These are phyloP conservation scores for Subanguina moxae DNA, from an alignment of 1,140 invertebrate species.

Conservation along the genomic window DNA sequence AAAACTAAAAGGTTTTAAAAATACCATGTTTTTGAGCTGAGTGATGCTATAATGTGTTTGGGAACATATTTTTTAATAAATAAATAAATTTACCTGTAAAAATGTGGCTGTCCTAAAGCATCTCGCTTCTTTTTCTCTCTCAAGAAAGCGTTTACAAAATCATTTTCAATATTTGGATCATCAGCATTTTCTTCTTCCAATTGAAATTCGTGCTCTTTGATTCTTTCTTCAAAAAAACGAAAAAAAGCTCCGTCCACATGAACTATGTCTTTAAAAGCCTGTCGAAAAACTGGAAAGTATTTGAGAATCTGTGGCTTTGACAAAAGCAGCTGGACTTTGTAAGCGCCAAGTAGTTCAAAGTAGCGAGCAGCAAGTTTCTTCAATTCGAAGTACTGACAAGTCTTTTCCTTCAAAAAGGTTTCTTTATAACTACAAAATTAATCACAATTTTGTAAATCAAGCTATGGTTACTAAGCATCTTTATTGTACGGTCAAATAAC, in stretches of 20 bases:
- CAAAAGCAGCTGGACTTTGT: slow-evolving; percentile 1
- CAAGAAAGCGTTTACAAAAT: slow-evolving; percentile 20
- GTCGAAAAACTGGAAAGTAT: slow-evolving; percentile 3
- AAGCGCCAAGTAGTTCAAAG: neutral
- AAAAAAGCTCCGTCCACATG: neutral
- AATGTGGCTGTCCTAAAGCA: neutral
- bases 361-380: slow-evolving; percentile 1
- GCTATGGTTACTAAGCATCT: no score
- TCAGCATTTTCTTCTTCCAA: neutral
- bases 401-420: neutral
- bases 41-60: neutral
- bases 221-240: slow-evolving; percentile 14
- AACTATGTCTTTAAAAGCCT: slow-evolving; percentile 8
- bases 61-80: no score
- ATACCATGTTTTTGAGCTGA: slow-evolving; percentile 15
- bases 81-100: slow-evolving; percentile 8
- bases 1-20: neutral
- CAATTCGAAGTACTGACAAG: neutral
- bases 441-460: no score
- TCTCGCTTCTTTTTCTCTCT: slow-evolving; percentile 14
- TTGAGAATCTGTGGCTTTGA: neutral
- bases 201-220: neutral
- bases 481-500: no score
- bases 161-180: neutral
- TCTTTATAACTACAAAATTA: no score